phyloP scores from a whole-genome alignment of 1,140 invertebrate species.

The Aphaenogaster rudis region DNA sequence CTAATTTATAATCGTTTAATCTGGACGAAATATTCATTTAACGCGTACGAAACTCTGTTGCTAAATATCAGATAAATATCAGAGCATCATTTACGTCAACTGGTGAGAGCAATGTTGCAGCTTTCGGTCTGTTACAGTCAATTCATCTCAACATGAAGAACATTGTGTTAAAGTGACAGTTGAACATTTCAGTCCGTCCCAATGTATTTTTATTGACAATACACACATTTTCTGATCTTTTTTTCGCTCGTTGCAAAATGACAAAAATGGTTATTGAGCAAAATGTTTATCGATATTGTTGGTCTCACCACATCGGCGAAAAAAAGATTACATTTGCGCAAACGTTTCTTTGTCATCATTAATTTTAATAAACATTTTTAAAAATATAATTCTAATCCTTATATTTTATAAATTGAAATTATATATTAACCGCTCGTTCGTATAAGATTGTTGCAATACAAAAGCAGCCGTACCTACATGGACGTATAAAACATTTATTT shows the following conservation, averaged over 20 bases:
- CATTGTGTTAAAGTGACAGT: not conserved
- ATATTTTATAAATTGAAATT: conserved; percentile 1
- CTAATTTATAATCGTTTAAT: not conserved
- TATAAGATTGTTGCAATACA: not conserved
- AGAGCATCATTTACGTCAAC: not conserved
- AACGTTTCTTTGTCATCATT: conserved; percentile 4
- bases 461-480: not conserved
- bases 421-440: not conserved
- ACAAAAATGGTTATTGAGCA: conserved; percentile 6
- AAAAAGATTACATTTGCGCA: conserved; percentile 7
- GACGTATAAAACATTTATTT: not conserved
- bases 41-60: not conserved
- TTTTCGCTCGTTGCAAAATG: not conserved
- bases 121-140: conserved; percentile 13
- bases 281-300: conserved; percentile 17
- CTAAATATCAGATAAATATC: conserved; percentile 17
- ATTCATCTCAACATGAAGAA: conserved; percentile 6
- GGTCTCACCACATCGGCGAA: not conserved
- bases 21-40: not conserved
- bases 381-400: not conserved
- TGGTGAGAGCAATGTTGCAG: not conserved
- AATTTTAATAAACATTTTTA: not conserved
- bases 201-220: conserved; percentile 32
- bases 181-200: not conserved
- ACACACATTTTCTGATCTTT: not conserved